Evolutionary conservation across 2,797 vertebrate genomes (phyloP).

Genomic region (Falco biarmicus): DNA sequence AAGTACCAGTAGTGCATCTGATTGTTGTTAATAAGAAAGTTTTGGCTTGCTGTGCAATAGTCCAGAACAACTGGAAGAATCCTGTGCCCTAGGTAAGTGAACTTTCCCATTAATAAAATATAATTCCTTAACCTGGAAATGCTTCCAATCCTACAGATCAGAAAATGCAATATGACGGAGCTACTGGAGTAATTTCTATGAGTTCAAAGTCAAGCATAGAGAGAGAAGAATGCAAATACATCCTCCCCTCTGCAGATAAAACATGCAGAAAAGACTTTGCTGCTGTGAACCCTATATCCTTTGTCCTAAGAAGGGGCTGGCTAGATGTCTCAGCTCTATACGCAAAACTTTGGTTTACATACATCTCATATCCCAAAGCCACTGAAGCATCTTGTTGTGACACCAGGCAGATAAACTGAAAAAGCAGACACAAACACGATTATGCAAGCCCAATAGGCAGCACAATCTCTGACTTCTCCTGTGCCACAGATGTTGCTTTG

Average conservation of each 20-base stretch:
- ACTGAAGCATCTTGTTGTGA: neutral
- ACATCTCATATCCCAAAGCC: neutral
- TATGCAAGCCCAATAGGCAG: neutral
- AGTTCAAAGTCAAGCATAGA: neutral
- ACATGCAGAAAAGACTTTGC: neutral
- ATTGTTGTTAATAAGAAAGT: neutral
- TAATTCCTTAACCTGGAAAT: slow-evolving; percentile 24
- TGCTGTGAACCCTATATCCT: neutral
- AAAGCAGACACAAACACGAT: fast-evolving
- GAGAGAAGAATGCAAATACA: neutral
- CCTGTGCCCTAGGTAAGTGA: neutral
- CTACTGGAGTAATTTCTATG: neutral
- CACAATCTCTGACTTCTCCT: neutral
- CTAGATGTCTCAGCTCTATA: neutral
- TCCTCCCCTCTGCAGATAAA: neutral
- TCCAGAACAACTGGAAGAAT: neutral
- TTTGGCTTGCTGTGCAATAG: neutral
- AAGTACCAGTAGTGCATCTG: neutral
- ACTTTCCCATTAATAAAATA: slow-evolving; percentile 22
- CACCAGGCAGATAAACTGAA: neutral
- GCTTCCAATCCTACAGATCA: neutral
- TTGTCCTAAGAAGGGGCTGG: neutral
- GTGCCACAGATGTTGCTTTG: neutral
- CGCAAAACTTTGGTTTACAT: neutral
- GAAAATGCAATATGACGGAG: neutral